These are phyloP conservation scores for Mantis religiosa DNA, from an alignment of 2,888 invertebrate genomes.

Conservation along the genomic window DNA sequence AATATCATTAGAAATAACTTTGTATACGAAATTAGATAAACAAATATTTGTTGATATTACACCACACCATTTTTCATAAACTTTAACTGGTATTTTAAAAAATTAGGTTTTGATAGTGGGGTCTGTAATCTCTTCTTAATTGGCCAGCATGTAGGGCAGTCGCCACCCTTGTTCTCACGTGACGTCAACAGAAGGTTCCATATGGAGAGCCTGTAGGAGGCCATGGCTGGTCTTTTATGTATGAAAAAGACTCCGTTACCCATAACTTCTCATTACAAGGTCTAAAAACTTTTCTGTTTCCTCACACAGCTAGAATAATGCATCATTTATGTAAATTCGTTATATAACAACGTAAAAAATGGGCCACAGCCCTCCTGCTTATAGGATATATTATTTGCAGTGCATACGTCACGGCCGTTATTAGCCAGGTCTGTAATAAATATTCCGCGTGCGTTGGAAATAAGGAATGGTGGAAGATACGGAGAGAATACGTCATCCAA, in stretches of 20 bases:
- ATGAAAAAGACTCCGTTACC: neutral
- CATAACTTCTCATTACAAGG: conserved; percentile 17
- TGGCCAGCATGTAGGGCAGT: too few relatives aligned
- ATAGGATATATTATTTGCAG: conserved; percentile 11
- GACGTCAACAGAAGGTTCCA: neutral
- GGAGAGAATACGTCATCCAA: neutral
- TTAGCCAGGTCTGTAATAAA: neutral
- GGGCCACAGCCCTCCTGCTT: neutral
- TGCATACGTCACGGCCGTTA: conserved; percentile 7
- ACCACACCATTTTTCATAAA: too few relatives aligned
- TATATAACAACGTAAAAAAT: neutral
- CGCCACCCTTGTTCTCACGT: too few relatives aligned
- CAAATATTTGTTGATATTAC: too few relatives aligned
- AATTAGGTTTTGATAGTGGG: too few relatives aligned
- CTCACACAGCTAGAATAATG: conserved; percentile 9
- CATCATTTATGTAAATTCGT: conserved; percentile 13
- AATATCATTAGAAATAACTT: too few relatives aligned
- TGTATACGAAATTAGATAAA: too few relatives aligned
- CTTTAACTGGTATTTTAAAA: too few relatives aligned
- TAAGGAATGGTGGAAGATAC: neutral
- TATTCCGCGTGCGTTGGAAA: neutral
- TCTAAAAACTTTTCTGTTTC: conserved; percentile 14
- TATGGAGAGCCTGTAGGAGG: neutral
- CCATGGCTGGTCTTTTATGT: neutral
- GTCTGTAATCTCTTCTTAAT: too few relatives aligned